Evolutionary conservation across 2,797 vertebrate species (phyloP).

Genomic region (Geotrypetes seraphini): DNA sequence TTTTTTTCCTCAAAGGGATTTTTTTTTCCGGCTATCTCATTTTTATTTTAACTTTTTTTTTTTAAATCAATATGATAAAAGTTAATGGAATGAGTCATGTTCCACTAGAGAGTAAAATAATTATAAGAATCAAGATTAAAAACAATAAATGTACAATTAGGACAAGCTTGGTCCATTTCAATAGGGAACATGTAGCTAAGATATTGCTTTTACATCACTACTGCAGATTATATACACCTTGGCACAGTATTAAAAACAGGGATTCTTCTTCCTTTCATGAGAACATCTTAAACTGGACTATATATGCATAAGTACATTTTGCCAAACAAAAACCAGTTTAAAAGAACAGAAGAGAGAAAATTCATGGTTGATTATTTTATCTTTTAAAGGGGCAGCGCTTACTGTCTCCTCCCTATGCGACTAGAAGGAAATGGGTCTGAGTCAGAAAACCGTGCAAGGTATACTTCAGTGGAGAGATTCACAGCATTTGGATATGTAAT

Average conservation of each 20-base stretch:
- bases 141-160: conserved; percentile 54
- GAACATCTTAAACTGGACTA: conserved; percentile 55
- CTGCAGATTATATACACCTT: conserved; percentile 55
- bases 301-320: conserved; percentile 49
- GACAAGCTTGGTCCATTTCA: conserved; percentile 55
- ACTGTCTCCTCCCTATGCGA: conserved; percentile 10
- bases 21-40: conserved; percentile 22
- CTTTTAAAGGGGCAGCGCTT: conserved; percentile 31
- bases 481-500: not conserved
- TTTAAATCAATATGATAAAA: conserved; percentile 41
- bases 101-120: conserved; percentile 41
- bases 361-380: too few relatives aligned
- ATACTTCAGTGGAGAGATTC: not conserved
- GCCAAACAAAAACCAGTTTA: conserved; percentile 53
- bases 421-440: conserved; percentile 1
- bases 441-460: not conserved
- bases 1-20: conserved; percentile 47
- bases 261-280: conserved; percentile 37
- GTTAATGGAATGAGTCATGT: conserved; percentile 49
- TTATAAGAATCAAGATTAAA: conserved; percentile 38
- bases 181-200: conserved; percentile 47
- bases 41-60: conserved; percentile 1
- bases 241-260: conserved; percentile 59
- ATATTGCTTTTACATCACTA: conserved; percentile 67
- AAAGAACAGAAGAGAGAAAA: not conserved